These are phyloP conservation scores for Pissodes strobi DNA, from an alignment of 1,140 invertebrate species.

Conservation along the genomic window DNA sequence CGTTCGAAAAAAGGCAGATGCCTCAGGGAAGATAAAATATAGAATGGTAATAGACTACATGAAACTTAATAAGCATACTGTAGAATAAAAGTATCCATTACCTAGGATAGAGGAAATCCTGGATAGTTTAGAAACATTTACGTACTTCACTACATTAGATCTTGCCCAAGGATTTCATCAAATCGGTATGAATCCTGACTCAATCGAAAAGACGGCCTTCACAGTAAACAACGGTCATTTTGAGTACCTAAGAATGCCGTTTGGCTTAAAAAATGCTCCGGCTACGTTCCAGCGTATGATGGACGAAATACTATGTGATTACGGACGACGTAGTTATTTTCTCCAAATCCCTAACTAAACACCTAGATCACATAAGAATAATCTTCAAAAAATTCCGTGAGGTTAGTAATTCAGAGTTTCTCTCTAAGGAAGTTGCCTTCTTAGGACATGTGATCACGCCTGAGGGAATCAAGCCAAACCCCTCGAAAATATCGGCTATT, in stretches of 20 bases:
- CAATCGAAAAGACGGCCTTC: constrained; percentile 12
- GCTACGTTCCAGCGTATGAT: no score
- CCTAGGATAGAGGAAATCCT: constrained; percentile 59
- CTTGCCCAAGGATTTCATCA: constrained; percentile 43
- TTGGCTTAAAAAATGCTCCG: no score
- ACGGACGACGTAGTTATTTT: neutral
- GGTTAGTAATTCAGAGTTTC: no score
- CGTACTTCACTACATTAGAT: constrained; percentile 60
- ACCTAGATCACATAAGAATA: neutral
- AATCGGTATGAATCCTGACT: constrained; percentile 12
- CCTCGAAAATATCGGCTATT: constrained; percentile 21
- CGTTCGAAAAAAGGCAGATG: constrained; percentile 50
- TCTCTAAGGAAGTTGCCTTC: no score
- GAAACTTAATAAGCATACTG: constrained; percentile 53
- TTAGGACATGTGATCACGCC: neutral
- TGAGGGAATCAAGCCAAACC: neutral
- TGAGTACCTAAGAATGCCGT: no score
- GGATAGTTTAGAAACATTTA: constrained; percentile 54
- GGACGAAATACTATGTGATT: no score
- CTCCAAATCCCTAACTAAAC: neutral
- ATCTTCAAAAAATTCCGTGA: no score
- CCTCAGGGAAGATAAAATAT: constrained; percentile 42
- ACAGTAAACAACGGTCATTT: no score
- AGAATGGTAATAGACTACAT: constrained; percentile 55
- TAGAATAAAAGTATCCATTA: constrained; percentile 59